These are phyloP conservation scores for Halcyon leucocephala DNA, from an alignment of 2,797 vertebrate species.

Conservation along the genomic window DNA sequence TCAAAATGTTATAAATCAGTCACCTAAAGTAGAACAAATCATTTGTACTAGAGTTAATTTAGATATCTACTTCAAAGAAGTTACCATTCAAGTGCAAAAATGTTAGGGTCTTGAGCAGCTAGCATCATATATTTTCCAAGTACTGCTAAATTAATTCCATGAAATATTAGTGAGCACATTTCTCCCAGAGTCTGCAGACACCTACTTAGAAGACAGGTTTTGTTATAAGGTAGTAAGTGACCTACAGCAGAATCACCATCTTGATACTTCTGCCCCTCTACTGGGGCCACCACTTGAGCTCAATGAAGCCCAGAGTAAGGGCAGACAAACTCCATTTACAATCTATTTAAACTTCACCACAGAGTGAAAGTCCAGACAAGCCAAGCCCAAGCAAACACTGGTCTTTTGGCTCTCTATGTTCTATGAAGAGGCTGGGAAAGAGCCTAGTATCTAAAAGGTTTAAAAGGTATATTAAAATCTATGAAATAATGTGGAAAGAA, in stretches of 20 bases:
- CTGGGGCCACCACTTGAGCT: not conserved
- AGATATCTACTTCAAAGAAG: not conserved
- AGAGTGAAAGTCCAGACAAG: not conserved
- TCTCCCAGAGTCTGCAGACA: not conserved
- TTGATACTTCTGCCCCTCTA: not conserved
- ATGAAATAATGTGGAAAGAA: not conserved
- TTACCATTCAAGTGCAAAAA: not conserved
- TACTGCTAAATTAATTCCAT: not conserved
- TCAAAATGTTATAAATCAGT: not conserved
- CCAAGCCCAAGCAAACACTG: not conserved
- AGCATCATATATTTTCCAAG: not conserved
- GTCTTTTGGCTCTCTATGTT: not conserved
- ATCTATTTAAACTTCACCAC: not conserved
- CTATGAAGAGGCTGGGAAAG: not conserved
- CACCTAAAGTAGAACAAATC: not conserved
- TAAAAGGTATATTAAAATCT: not conserved
- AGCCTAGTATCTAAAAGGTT: not conserved
- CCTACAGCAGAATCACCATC: not conserved
- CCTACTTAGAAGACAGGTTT: not conserved
- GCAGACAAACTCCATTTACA: not conserved
- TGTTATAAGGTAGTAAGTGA: not conserved
- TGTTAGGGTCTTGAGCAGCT: not conserved
- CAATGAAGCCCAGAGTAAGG: not conserved
- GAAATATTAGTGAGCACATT: not conserved
- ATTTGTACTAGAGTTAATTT: not conserved